A percentile compares a stretch with the other conserved stretches of the same genome.
These are phyloP conservation scores for Laticauda laticaudata DNA, from an alignment of 2,113 vertebrate genomes.

Conservation along the genomic window DNA sequence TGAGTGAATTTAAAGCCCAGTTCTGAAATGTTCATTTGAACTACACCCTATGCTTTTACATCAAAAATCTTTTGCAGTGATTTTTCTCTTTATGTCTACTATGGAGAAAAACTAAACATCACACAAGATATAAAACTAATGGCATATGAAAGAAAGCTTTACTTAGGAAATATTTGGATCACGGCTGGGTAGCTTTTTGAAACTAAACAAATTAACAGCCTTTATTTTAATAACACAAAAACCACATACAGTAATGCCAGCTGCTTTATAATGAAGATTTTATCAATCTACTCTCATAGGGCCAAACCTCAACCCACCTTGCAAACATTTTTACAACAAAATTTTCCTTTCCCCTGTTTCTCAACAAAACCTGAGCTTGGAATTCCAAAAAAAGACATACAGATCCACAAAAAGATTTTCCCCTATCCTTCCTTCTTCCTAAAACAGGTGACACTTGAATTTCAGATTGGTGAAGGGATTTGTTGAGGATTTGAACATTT, in stretches of 20 bases:
- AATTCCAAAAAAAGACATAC: background rate
- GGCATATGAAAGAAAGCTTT: background rate
- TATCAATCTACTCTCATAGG: background rate
- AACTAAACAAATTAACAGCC: background rate
- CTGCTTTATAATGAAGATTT: conserved; percentile 15
- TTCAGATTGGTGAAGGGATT: background rate
- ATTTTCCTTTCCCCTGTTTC: background rate
- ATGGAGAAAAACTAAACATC: conserved; percentile 6
- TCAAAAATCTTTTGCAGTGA: background rate
- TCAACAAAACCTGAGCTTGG: background rate
- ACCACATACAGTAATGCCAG: background rate
- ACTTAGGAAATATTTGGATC: background rate
- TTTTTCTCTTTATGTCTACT: background rate
- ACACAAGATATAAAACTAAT: background rate
- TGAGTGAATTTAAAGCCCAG: background rate
- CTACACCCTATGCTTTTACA: conserved; percentile 34
- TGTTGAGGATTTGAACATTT: background rate
- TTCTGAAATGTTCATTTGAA: background rate
- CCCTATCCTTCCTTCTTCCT: background rate
- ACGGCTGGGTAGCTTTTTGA: background rate
- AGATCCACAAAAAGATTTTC: background rate
- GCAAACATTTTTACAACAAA: background rate
- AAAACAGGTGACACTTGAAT: background rate
- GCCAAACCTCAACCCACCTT: background rate
- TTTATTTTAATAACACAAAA: background rate